A percentile compares a stretch with the other conserved stretches of the same genome.
These are phyloP conservation scores for Neotoma lepida DNA, from an alignment of 2,113 vertebrate species.

Conservation along the genomic window DNA sequence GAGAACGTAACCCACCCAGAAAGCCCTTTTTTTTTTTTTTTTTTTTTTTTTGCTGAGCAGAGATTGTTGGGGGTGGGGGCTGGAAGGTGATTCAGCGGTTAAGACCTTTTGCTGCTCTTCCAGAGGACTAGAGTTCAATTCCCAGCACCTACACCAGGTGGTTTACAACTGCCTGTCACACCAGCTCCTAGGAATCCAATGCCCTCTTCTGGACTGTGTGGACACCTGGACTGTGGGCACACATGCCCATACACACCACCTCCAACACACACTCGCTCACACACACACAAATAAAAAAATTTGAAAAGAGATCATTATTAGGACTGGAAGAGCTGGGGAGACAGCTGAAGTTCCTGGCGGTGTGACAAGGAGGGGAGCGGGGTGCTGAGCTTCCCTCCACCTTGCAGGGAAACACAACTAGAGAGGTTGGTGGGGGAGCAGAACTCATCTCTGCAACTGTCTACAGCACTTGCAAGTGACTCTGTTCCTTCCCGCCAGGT, in stretches of 20 bases:
- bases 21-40: too few relatives aligned
- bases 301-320: not conserved
- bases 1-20: not conserved
- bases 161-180: not conserved
- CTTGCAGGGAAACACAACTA: accelerated
- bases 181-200: not conserved
- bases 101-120: not conserved
- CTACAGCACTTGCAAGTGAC: accelerated
- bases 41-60: not conserved
- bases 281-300: too few relatives aligned
- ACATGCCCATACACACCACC: not conserved
- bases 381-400: accelerated
- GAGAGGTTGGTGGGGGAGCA: accelerated
- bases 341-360: not conserved
- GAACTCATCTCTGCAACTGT: accelerated
- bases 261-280: not conserved
- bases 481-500: accelerated
- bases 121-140: not conserved
- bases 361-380: not conserved
- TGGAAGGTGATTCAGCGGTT: not conserved
- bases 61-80: not conserved
- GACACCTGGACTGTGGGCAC: too few relatives aligned
- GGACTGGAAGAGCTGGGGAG: not conserved
- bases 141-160: not conserved
- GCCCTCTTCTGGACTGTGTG: not conserved